These are phyloP conservation scores for Echiichthys vipera DNA, from an alignment of 2,797 vertebrate genomes.

Conservation along the genomic window DNA sequence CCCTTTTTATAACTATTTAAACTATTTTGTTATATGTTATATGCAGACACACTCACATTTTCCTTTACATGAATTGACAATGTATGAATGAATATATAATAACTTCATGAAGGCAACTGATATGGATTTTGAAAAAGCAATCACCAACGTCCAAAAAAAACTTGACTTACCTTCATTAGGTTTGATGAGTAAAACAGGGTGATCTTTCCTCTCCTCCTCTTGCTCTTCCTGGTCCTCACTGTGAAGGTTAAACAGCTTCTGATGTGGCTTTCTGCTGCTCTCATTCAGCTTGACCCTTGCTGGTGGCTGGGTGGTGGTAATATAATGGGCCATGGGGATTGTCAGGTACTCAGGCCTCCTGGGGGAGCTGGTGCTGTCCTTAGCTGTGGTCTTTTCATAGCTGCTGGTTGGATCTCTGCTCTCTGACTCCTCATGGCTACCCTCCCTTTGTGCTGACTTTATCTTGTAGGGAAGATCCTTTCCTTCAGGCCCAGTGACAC, in stretches of 20 bases:
- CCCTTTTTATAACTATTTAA: no score
- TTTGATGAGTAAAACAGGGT: constrained; percentile 66
- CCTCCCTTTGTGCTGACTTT: constrained; percentile 18
- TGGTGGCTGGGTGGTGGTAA: constrained; percentile 68
- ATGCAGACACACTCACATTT: no score
- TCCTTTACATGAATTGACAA: no score
- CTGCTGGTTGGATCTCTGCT: constrained; percentile 35
- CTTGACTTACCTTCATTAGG: constrained; percentile 75
- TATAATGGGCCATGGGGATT: constrained; percentile 70
- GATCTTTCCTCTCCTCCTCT: constrained; percentile 70
- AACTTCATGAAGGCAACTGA: background rate
- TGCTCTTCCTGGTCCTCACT: constrained; percentile 69
- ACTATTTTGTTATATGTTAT: no score
- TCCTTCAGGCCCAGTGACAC: constrained; percentile 32
- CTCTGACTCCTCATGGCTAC: constrained; percentile 17
- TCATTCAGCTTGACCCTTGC: constrained; percentile 53
- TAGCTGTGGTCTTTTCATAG: constrained; percentile 30
- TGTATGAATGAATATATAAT: background rate
- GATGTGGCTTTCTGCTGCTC: constrained; percentile 64
- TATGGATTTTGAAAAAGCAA: background rate
- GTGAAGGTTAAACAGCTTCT: constrained; percentile 62
- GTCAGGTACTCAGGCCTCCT: constrained; percentile 40
- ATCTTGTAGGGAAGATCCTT: constrained; percentile 33
- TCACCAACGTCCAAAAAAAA: background rate
- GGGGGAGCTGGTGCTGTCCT: constrained; percentile 30